A percentile compares a stretch with the other conserved stretches of the same genome.
Evolutionary conservation across 2,888 invertebrate genomes (phyloP).

Genomic region (Eurytoma californica): DNA sequence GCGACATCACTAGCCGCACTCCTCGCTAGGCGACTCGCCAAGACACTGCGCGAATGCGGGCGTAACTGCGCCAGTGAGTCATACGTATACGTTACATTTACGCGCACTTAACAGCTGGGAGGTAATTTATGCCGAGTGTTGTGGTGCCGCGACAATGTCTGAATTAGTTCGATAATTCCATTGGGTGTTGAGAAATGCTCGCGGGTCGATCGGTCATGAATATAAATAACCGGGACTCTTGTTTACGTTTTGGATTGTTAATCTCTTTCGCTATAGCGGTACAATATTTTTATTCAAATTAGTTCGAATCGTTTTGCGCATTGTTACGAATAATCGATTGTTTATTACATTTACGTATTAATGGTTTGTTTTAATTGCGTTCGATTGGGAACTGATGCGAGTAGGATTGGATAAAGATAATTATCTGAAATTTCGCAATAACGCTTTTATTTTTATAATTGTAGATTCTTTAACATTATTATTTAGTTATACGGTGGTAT

Average conservation of each 20-base stretch:
- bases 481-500: slow-evolving; percentile 34
- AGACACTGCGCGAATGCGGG: slow-evolving; percentile 26
- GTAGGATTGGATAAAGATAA: slow-evolving; percentile 1
- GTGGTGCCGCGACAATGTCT: too few species aligned
- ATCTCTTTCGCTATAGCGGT: too few species aligned
- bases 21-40: neutral
- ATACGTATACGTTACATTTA: neutral
- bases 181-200: too few species aligned
- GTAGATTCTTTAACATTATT: slow-evolving; percentile 37
- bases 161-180: too few species aligned
- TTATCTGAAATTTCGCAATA: slow-evolving; percentile 3
- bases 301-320: neutral
- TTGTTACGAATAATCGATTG: too few species aligned
- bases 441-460: slow-evolving; percentile 33
- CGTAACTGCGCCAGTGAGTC: neutral
- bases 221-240: too few species aligned
- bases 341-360: too few species aligned
- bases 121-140: neutral
- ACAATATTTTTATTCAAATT: too few species aligned
- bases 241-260: too few species aligned
- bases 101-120: too few species aligned
- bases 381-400: too few species aligned
- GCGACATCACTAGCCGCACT: slow-evolving; percentile 60
- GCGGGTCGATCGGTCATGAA: too few species aligned
- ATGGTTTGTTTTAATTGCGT: neutral